Percentiles rank a stretch among this genome's conserved stretches.
Conservation (phyloP, 1,140 invertebrate genomes). For the Caenorhabditis brenneri region DNA sequence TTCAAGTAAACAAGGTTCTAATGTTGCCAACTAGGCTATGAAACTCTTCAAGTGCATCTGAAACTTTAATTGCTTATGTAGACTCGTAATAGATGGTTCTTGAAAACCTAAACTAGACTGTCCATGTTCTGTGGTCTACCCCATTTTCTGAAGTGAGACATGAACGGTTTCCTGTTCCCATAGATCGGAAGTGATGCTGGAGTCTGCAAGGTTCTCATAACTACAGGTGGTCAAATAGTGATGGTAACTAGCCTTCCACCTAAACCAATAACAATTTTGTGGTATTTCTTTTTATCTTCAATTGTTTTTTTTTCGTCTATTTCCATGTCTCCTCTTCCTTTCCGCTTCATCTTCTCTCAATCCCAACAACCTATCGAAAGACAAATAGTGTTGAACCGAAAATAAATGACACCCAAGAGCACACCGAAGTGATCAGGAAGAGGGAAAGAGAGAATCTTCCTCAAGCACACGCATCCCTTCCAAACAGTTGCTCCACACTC, state of each 20-base stretch:
- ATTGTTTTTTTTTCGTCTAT: neutral
- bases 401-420: slow-evolving; percentile 42
- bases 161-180: no score
- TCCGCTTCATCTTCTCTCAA: neutral
- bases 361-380: slow-evolving; percentile 33
- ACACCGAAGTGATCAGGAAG: slow-evolving; percentile 38
- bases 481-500: neutral
- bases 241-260: neutral
- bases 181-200: neutral
- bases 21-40: no score
- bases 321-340: neutral
- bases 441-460: neutral
- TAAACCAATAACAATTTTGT: slow-evolving; percentile 15
- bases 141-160: no score
- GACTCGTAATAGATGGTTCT: no score
- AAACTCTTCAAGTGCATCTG: no score
- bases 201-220: neutral
- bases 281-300: neutral
- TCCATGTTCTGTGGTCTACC: no score
- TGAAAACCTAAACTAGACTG: no score
- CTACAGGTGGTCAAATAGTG: neutral
- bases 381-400: slow-evolving; percentile 40
- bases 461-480: neutral
- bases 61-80: no score
- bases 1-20: no score